phyloP scores from a whole-genome alignment of 2,797 vertebrate species.

The Aulostomus chinensis region DNA sequence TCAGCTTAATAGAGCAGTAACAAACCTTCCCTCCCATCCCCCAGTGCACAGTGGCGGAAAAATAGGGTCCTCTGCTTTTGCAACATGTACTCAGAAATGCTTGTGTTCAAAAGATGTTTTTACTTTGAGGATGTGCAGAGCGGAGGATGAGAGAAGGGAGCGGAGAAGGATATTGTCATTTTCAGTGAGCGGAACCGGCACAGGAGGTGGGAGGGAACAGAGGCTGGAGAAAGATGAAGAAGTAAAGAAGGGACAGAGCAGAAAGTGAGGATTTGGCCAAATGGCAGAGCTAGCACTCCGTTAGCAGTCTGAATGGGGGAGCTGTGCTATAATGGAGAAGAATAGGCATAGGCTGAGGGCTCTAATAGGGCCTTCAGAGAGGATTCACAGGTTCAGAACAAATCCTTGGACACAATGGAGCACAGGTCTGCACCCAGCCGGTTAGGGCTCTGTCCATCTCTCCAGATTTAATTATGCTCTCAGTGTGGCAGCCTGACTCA shows the following conservation, averaged over 20 bases:
- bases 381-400: slow-evolving; percentile 54
- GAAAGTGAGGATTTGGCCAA: slow-evolving; percentile 47
- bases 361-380: slow-evolving; percentile 67
- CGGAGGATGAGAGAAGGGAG: slow-evolving; percentile 28
- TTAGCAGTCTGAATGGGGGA: slow-evolving; percentile 43
- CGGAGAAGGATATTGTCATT: slow-evolving; percentile 46
- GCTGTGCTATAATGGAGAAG: slow-evolving; percentile 51
- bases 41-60: slow-evolving; percentile 22
- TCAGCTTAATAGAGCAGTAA: slow-evolving; percentile 58
- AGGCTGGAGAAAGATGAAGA: slow-evolving; percentile 36
- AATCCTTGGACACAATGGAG: slow-evolving; percentile 54
- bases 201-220: slow-evolving; percentile 26
- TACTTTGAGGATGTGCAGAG: slow-evolving; percentile 48
- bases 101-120: slow-evolving; percentile 51
- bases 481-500: slow-evolving; percentile 32
- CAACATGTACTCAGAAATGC: slow-evolving; percentile 35
- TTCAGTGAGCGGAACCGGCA: slow-evolving; percentile 21
- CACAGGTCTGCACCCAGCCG: slow-evolving; percentile 46
- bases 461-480: slow-evolving; percentile 53
- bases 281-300: slow-evolving; percentile 24
- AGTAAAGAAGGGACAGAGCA: slow-evolving; percentile 31
- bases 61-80: slow-evolving; percentile 27
- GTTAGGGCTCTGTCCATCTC: slow-evolving; percentile 38
- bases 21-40: slow-evolving; percentile 42
- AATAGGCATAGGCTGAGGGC: slow-evolving; percentile 41